Evolutionary conservation across 2,888 invertebrate species (phyloP), one percentile per base, ranked within the genome.

Genomic region (Melikaiella ostensackeni): DNA sequence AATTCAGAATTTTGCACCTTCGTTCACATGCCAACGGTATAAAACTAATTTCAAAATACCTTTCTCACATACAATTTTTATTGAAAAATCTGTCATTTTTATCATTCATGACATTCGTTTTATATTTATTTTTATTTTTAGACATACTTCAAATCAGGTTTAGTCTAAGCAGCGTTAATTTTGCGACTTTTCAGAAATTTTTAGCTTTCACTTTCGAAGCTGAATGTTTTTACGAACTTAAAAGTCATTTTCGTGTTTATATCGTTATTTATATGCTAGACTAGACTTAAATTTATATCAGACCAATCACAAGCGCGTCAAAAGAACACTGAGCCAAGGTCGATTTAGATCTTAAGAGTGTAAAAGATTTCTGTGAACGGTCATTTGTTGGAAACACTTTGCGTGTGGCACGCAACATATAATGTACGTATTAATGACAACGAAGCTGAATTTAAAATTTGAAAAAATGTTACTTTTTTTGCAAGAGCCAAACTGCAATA

Each of bases 371-470:
- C 50, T 11, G 30, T 19, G 38, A 55, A 63, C 70, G 57, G 76
- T 66, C 30, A 70, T 59, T 70, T 63, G 66, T 70, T 64, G 24
- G 35, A 8, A 59, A 38, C 30, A 50, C 73, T 46, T 77, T 21
- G 70, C 77, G 79, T 77, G 77, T 61, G 38, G 46, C 77, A 77
- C 77, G 75, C 75, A 50, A 77, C 46, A 35, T 33, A 73, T 59
- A 57, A 64, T 61, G 8, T 35, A 19, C 75, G 38, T 55, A 21
- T 55, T 57, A n/a, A 30, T 35, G 21, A 50, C 66, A 76, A 27
- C 21, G 38, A 30, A 50, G n/a, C 11, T 70, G 19, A 35, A 35
- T 63, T 27, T 27, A 7, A 59, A 59, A 59, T 59, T 24, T 27
- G 16, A 16, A 27, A 16, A 0, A 59, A 24, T 59, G 27, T 27